These are phyloP conservation scores for Philereme transversata DNA, from an alignment of 2,888 invertebrate genomes.

Conservation along the genomic window DNA sequence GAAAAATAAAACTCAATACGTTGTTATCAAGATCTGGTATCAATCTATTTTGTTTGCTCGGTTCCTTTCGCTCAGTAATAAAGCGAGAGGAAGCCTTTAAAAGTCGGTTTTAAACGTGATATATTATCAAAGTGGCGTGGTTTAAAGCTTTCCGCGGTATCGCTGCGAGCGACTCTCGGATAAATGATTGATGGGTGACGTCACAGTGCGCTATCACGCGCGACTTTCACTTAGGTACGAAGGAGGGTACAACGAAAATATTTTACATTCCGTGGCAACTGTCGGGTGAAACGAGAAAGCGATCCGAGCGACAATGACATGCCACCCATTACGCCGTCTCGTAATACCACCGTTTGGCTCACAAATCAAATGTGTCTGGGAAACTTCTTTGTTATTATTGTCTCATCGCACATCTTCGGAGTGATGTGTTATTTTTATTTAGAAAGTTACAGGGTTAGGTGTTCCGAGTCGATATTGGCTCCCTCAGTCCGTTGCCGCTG, in stretches of 20 bases:
- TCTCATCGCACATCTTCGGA: conserved; percentile 16
- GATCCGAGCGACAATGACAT: conserved; percentile 43
- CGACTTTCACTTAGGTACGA: conserved; percentile 62
- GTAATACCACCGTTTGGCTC: conserved; percentile 27
- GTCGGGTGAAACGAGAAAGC: conserved; percentile 50
- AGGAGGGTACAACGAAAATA: conserved; percentile 60
- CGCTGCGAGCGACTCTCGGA: conserved; percentile 66
- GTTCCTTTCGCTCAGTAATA: conserved; percentile 62
- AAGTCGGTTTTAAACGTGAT: conserved; percentile 76
- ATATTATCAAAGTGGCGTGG: conserved; percentile 75
- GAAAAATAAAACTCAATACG: conserved; percentile 65
- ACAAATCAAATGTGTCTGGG: conserved; percentile 35
- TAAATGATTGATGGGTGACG: conserved; percentile 78
- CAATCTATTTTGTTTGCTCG: conserved; percentile 77
- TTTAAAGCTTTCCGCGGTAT: conserved; percentile 78
- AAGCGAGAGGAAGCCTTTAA: conserved; percentile 64
- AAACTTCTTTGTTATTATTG: conserved; percentile 24
- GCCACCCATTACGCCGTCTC: conserved; percentile 33
- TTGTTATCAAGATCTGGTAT: conserved; percentile 68
- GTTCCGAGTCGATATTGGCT: conserved; percentile 40
- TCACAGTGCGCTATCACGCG: conserved; percentile 64
- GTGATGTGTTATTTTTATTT: conserved; percentile 29
- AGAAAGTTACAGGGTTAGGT: conserved; percentile 36
- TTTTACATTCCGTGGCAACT: conserved; percentile 59
- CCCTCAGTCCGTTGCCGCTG: conserved; percentile 46